Evolutionary conservation across 2,888 invertebrate genomes (phyloP).

Genomic region (Orthonevra nobilis): DNA sequence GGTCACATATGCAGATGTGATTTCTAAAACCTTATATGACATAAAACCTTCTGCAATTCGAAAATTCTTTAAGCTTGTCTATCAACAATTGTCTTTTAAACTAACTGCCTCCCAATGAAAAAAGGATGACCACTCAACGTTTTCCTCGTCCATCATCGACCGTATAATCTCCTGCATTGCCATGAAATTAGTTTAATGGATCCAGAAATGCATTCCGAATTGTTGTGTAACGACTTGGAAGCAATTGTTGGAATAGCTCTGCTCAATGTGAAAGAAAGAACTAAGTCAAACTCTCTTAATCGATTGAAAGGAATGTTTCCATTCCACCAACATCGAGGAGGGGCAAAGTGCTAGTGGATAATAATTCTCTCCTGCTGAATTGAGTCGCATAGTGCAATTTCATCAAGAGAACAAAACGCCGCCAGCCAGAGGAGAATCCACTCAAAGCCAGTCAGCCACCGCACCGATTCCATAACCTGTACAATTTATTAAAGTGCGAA

Average conservation of each 20-base stretch:
- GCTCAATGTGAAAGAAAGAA: slow-evolving; percentile 1
- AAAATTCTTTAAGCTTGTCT: no score
- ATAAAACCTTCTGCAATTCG: no score
- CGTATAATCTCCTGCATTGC: slow-evolving; percentile 46
- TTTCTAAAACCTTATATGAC: no score
- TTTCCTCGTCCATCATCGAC: slow-evolving; percentile 8
- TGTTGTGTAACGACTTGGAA: slow-evolving; percentile 68
- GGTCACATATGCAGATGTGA: no score
- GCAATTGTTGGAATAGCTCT: slow-evolving; percentile 61
- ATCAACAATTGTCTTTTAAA: no score
- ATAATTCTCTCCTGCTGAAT: slow-evolving; percentile 36
- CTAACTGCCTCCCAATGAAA: no score
- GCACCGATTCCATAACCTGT: slow-evolving; percentile 29
- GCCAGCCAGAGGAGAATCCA: slow-evolving; percentile 24
- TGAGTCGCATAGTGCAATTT: slow-evolving; percentile 38
- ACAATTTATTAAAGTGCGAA: slow-evolving; percentile 65
- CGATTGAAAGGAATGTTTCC: slow-evolving; percentile 61
- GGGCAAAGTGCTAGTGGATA: slow-evolving; percentile 33
- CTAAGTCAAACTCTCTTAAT: slow-evolving; percentile 50
- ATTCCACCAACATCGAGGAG: not conserved
- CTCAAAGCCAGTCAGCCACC: slow-evolving; percentile 6
- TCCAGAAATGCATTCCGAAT: slow-evolving; percentile 67
- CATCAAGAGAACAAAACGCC: slow-evolving; percentile 41
- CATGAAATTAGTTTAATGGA: slow-evolving; percentile 69
- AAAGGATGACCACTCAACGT: slow-evolving; percentile 29